These are phyloP conservation scores for Myotis davidii DNA, from an alignment of 2,113 vertebrate species.

Conservation along the genomic window DNA sequence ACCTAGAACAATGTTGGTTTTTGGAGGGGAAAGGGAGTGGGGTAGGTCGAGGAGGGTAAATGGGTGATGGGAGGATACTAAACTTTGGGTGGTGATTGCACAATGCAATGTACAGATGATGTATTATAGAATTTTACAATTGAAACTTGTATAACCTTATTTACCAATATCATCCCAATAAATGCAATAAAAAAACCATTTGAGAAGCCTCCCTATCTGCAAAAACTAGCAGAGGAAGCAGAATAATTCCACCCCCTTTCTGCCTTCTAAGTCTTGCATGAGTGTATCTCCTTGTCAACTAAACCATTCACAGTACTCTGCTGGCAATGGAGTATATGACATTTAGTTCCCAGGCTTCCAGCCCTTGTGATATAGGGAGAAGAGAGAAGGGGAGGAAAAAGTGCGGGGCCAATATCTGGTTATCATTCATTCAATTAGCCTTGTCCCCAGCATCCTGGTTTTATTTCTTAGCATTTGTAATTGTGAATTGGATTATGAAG, in stretches of 20 bases:
- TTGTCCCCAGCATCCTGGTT: background rate
- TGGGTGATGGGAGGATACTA: background rate
- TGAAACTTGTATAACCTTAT: background rate
- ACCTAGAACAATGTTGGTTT: background rate
- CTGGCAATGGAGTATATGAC: background rate
- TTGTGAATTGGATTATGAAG: background rate
- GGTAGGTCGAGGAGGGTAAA: background rate
- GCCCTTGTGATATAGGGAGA: background rate
- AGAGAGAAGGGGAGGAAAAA: background rate
- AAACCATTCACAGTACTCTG: background rate
- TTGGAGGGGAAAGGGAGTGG: background rate
- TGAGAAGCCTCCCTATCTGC: background rate
- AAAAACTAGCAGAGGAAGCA: background rate
- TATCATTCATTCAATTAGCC: background rate
- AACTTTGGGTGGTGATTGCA: background rate
- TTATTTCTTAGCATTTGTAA: background rate
- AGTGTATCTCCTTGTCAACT: background rate
- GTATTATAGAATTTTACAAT: background rate
- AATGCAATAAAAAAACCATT: background rate
- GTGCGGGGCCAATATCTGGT: background rate
- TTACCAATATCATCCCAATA: background rate
- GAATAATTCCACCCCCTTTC: background rate
- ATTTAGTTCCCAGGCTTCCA: slow-evolving; percentile 1
- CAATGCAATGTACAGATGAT: background rate
- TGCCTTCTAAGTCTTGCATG: background rate